phyloP scores from a whole-genome alignment of 2,797 vertebrate genomes.

The Malurus splendens region DNA sequence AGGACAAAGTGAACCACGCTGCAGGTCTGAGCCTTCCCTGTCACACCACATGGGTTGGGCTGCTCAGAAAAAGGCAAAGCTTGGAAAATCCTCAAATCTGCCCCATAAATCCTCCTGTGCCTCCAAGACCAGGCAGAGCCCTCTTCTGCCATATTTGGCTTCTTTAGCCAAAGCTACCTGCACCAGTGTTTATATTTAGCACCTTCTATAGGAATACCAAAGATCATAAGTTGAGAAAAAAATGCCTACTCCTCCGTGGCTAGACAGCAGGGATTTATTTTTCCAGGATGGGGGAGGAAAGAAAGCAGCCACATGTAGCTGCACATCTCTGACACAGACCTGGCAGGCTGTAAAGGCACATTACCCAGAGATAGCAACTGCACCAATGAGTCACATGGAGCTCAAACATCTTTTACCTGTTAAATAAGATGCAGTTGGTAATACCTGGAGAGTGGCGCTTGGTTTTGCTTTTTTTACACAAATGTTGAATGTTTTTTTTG shows the following conservation, averaged over 20 bases:
- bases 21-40: not conserved
- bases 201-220: not conserved
- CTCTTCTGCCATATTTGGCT: not conserved
- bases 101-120: not conserved
- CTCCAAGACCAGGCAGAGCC: not conserved
- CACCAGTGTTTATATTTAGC: not conserved
- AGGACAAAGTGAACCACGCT: fast-evolving
- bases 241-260: not conserved
- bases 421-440: not conserved
- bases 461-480: not conserved
- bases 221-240: not conserved
- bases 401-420: not conserved
- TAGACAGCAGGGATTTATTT: constrained; percentile 1
- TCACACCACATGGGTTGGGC: fast-evolving
- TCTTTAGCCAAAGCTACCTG: not conserved
- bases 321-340: not conserved
- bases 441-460: not conserved
- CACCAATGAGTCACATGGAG: fast-evolving
- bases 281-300: not conserved
- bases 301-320: not conserved
- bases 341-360: not conserved
- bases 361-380: not conserved
- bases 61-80: not conserved
- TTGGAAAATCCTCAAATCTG: not conserved
- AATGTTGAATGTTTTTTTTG: not conserved